Conservation (phyloP, 2,113 vertebrate species). For the Regulus satrapa region DNA sequence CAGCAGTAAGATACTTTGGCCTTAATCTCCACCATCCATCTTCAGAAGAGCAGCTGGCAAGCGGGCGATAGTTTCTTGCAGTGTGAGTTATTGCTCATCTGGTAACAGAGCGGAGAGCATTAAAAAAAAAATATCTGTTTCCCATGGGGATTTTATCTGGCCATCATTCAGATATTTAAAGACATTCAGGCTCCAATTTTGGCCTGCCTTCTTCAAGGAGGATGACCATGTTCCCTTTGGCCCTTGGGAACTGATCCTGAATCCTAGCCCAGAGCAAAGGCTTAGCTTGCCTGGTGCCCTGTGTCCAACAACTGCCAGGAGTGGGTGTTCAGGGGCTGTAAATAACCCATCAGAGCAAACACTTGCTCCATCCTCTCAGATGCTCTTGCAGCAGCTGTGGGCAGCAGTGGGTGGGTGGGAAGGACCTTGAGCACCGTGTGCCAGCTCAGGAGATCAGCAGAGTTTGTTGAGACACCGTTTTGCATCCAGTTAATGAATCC, state of each 20-base stretch:
- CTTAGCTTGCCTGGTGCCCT: neutral
- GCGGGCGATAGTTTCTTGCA: conserved; percentile 31
- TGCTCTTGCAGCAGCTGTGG: neutral
- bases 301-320: neutral
- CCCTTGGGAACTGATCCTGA: neutral
- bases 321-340: neutral
- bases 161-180: conserved; percentile 32
- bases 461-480: neutral
- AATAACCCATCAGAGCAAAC: neutral
- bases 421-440: neutral
- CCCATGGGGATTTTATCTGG: conserved; percentile 32
- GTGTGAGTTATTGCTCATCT: conserved; percentile 63
- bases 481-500: neutral
- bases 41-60: conserved; percentile 59
- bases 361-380: neutral
- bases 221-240: neutral
- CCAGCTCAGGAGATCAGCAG: neutral
- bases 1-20: conserved; percentile 8
- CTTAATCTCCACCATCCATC: conserved; percentile 53
- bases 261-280: neutral
- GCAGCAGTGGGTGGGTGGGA: neutral
- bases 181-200: neutral
- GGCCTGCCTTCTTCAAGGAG: neutral
- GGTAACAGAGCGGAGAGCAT: conserved; percentile 13
- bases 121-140: neutral